phyloP scores from a whole-genome alignment of 2,797 vertebrate species.

The Oreochromis grahami region DNA sequence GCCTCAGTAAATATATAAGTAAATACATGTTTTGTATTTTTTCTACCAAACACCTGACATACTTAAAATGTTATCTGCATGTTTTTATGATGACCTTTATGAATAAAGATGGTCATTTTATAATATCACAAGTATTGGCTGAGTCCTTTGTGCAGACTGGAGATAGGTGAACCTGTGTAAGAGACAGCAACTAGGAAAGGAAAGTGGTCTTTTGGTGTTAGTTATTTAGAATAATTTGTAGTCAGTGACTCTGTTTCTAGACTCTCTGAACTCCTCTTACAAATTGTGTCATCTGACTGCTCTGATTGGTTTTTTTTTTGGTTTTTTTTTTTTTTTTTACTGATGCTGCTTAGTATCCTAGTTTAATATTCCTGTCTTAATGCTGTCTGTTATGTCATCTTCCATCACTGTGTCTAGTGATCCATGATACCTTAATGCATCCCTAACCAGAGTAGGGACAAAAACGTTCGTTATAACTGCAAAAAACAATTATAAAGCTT shows the following conservation, averaged over 20 bases:
- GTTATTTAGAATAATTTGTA: neutral
- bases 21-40: neutral
- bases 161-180: conserved; percentile 8
- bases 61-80: neutral
- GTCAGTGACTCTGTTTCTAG: neutral
- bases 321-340: neutral
- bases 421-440: neutral
- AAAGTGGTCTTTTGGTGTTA: conserved; percentile 6
- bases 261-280: neutral
- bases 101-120: neutral
- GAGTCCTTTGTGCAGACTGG: neutral
- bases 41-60: neutral
- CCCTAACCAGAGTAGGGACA: neutral
- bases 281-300: neutral
- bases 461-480: neutral
- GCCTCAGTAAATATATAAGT: neutral
- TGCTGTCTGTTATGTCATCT: neutral
- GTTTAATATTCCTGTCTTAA: neutral
- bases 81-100: neutral
- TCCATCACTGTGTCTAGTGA: neutral
- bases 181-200: conserved; percentile 28
- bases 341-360: neutral
- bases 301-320: neutral
- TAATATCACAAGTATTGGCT: neutral
- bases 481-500: neutral